These are phyloP conservation scores for Calliphora vomitoria DNA, from an alignment of 2,888 invertebrate genomes.

Conservation along the genomic window DNA sequence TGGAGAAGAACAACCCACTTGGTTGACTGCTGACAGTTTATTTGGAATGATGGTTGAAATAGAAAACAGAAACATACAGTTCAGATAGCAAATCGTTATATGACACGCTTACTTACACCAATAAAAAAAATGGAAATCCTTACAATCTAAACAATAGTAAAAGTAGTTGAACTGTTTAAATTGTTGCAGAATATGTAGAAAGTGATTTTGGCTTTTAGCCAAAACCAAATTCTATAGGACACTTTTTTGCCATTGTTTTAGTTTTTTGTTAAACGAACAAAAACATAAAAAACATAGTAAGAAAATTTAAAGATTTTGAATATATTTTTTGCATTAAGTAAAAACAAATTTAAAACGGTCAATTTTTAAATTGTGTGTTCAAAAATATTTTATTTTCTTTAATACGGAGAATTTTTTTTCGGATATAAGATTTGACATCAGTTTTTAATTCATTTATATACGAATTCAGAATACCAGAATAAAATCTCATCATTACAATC, in stretches of 20 bases:
- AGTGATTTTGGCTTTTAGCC: slow-evolving; percentile 63
- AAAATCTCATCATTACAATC: not conserved
- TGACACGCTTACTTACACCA: slow-evolving; percentile 65
- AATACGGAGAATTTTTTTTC: too few relatives aligned
- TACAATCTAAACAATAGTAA: slow-evolving; percentile 59
- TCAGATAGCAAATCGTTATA: slow-evolving; percentile 66
- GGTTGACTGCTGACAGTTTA: slow-evolving; percentile 56
- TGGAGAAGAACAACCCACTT: slow-evolving; percentile 38
- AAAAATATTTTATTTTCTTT: too few relatives aligned
- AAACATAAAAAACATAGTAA: not conserved
- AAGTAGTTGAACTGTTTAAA: slow-evolving; percentile 64
- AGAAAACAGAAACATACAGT: slow-evolving; percentile 57
- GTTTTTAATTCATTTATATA: too few relatives aligned
- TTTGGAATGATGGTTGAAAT: slow-evolving; percentile 54
- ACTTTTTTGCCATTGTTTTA: slow-evolving; percentile 14
- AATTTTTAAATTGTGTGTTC: not conserved
- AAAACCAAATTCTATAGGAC: slow-evolving; percentile 52
- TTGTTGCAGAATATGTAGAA: slow-evolving; percentile 33
- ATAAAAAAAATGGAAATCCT: slow-evolving; percentile 31
- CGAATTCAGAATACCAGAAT: too few relatives aligned
- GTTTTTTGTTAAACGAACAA: slow-evolving; percentile 7
- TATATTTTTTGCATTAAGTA: not conserved
- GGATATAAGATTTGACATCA: too few relatives aligned
- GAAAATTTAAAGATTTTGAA: slow-evolving; percentile 27
- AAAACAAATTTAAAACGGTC: too few relatives aligned